Conservation (phyloP, 1,140 invertebrate species). For the Papilio aristodemus region DNA sequence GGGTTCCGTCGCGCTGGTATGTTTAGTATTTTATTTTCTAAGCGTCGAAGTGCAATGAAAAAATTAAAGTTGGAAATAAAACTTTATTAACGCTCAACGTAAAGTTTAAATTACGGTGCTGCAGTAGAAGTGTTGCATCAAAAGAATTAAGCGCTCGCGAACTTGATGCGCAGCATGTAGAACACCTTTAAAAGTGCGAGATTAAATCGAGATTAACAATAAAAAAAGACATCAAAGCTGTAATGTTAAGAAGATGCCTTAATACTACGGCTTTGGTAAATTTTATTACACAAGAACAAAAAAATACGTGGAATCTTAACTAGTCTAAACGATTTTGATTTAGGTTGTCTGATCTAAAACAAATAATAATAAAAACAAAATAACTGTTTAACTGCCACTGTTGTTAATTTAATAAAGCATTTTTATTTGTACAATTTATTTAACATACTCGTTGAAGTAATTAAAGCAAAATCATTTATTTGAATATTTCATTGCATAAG, state of each 20-base stretch:
- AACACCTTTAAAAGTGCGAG: conserved; percentile 33
- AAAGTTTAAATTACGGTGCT: neutral
- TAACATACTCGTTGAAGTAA: too few species aligned
- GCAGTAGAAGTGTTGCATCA: conserved; percentile 23
- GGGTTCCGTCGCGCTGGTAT: conserved; percentile 50
- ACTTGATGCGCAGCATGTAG: conserved; percentile 35
- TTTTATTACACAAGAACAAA: too few species aligned
- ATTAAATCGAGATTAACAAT: conserved; percentile 28
- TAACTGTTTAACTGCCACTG: too few species aligned
- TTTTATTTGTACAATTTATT: too few species aligned
- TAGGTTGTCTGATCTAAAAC: too few species aligned
- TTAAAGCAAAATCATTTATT: too few species aligned
- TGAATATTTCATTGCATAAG: too few species aligned
- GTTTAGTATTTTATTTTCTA: conserved; percentile 29
- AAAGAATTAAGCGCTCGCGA: conserved; percentile 39
- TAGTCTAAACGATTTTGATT: too few species aligned
- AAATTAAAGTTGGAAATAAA: neutral
- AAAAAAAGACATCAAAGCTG: neutral
- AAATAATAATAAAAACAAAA: too few species aligned
- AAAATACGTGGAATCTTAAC: too few species aligned
- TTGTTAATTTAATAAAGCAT: too few species aligned
- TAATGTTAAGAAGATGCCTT: neutral
- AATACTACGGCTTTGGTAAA: too few species aligned
- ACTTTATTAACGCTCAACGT: neutral
- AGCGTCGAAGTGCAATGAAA: conserved; percentile 27